A percentile compares a stretch with the other conserved stretches of the same genome.
Conservation (phyloP, 2,113 vertebrate genomes). For the Machaerirhynchus nigripectus region DNA sequence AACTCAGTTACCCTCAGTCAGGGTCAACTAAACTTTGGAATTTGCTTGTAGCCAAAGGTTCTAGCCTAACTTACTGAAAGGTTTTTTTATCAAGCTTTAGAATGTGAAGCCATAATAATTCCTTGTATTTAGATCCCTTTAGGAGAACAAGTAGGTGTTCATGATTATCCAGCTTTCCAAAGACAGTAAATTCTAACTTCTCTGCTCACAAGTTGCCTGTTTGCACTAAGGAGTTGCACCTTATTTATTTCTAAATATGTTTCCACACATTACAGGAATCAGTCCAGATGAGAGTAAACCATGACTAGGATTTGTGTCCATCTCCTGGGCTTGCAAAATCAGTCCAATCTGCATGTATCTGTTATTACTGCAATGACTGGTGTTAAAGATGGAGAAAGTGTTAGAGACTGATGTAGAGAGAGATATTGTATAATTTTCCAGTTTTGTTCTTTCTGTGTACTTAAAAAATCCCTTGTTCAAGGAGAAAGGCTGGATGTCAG, state of each 20-base stretch:
- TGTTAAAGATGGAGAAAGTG: background rate
- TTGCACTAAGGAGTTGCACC: background rate
- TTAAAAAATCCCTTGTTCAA: background rate
- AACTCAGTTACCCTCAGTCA: background rate
- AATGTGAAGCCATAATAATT: background rate
- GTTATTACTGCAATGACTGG: background rate
- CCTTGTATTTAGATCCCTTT: background rate
- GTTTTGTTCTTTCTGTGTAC: background rate
- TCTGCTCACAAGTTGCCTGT: background rate
- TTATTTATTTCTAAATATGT: background rate
- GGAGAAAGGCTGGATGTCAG: background rate
- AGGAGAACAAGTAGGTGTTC: background rate
- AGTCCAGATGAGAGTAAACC: background rate
- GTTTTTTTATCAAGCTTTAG: background rate
- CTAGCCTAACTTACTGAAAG: background rate
- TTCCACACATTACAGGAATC: background rate
- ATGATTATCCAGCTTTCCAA: background rate
- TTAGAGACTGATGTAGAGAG: background rate
- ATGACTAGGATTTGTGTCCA: background rate
- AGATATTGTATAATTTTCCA: background rate
- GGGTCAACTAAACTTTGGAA: background rate
- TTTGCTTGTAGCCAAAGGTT: background rate
- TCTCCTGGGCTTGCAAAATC: background rate
- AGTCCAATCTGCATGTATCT: background rate
- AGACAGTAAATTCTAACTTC: background rate